These are phyloP conservation scores for Dinomys branickii DNA, from an alignment of 2,113 vertebrate species.

Conservation along the genomic window DNA sequence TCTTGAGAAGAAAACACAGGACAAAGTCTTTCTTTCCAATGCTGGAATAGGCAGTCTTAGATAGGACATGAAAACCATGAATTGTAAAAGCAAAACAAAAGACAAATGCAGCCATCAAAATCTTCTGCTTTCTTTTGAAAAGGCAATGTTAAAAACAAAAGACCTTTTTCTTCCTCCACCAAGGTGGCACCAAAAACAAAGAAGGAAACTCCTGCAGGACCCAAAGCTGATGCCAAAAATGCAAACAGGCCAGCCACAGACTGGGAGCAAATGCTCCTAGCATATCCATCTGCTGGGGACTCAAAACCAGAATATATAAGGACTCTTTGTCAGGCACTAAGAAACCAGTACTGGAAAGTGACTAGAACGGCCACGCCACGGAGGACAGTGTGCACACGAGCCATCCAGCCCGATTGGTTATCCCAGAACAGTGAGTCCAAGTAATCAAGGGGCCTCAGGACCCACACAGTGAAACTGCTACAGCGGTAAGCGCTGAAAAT, in stretches of 20 bases:
- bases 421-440: not conserved
- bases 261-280: not conserved
- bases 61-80: not conserved
- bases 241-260: not conserved
- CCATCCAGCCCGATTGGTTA: not conserved
- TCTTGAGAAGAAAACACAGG: not conserved
- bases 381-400: not conserved
- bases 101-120: not conserved
- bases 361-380: not conserved
- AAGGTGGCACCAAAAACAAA: not conserved
- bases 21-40: constrained; percentile 19
- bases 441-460: not conserved
- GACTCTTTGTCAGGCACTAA: not conserved
- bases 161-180: not conserved
- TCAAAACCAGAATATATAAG: not conserved
- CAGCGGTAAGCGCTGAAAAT: not conserved
- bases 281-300: not conserved
- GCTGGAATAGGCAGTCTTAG: not conserved
- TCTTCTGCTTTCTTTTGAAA: constrained; percentile 37
- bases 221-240: not conserved
- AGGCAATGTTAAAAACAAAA: not conserved
- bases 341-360: not conserved
- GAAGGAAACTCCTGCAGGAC: not conserved
- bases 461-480: not conserved
- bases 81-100: not conserved